These are phyloP conservation scores for Drosophila mayri DNA, from an alignment of 1,140 invertebrate genomes.

Conservation along the genomic window DNA sequence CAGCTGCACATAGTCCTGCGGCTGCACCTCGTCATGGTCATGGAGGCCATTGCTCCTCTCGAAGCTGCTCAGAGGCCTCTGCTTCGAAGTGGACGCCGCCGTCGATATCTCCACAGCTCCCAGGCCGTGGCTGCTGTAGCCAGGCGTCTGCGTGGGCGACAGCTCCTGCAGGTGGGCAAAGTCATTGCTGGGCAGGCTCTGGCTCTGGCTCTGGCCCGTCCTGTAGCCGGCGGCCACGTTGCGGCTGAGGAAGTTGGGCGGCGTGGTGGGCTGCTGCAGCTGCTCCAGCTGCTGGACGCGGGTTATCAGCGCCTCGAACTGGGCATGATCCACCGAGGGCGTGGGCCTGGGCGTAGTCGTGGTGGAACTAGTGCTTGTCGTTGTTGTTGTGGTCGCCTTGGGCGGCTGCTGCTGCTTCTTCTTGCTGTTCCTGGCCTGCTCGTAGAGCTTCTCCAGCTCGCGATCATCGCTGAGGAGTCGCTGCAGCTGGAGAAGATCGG, in stretches of 20 bases:
- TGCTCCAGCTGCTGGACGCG: slow-evolving; percentile 78
- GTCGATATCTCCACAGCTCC: slow-evolving; percentile 73
- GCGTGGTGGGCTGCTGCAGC: slow-evolving; percentile 69
- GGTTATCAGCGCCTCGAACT: slow-evolving; percentile 75
- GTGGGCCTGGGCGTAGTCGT: slow-evolving; percentile 42
- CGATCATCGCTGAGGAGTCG: slow-evolving; percentile 72
- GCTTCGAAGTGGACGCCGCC: slow-evolving; percentile 65
- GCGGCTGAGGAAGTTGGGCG: slow-evolving; percentile 66
- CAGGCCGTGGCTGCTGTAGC: background rate
- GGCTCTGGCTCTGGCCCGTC: background rate
- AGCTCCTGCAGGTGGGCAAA: slow-evolving; percentile 72
- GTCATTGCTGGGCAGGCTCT: slow-evolving; percentile 67
- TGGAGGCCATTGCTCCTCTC: slow-evolving; percentile 71
- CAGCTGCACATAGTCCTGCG: slow-evolving; percentile 79
- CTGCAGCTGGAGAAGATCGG: slow-evolving; percentile 69
- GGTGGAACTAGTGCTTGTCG: slow-evolving; percentile 21
- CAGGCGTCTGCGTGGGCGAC: slow-evolving; percentile 9
- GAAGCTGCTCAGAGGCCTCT: slow-evolving; percentile 49
- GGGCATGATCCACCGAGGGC: slow-evolving; percentile 57
- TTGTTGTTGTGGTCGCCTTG: slow-evolving; percentile 28
- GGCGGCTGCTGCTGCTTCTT: slow-evolving; percentile 36
- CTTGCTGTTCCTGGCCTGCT: slow-evolving; percentile 71
- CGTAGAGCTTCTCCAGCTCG: slow-evolving; percentile 73
- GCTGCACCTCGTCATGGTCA: slow-evolving; percentile 64
- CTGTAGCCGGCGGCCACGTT: slow-evolving; percentile 57